Conservation (phyloP, 2,113 vertebrate genomes). For the Panthera leo region DNA sequence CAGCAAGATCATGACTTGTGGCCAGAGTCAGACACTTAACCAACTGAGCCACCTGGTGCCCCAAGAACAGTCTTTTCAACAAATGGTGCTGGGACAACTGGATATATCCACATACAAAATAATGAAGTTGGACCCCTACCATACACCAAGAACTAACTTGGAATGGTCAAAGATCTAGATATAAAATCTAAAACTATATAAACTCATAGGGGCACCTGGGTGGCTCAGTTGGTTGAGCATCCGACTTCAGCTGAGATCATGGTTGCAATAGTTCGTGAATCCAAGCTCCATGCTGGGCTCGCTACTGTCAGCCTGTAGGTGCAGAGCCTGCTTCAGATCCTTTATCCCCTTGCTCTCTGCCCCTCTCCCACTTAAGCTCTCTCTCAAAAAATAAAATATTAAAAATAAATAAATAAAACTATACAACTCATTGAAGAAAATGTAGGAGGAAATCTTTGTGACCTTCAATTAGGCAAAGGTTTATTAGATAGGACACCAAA, state of each 20-base stretch:
- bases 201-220: not conserved
- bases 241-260: too few species aligned
- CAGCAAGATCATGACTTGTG: too few species aligned
- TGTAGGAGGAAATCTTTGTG: not conserved
- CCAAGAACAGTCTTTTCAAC: not conserved
- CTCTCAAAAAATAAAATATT: too few species aligned
- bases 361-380: too few species aligned
- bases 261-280: too few species aligned
- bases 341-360: too few species aligned
- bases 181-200: not conserved
- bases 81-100: not conserved
- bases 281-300: too few species aligned
- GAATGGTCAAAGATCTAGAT: not conserved
- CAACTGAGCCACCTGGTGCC: too few species aligned
- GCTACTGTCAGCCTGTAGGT: too few species aligned
- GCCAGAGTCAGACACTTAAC: too few species aligned
- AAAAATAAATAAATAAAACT: not conserved
- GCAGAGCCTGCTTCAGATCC: too few species aligned
- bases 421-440: not conserved
- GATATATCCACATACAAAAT: not conserved
- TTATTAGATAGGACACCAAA: not conserved
- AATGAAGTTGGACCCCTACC: not conserved
- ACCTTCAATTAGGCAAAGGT: not conserved
- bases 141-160: not conserved
- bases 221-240: too few species aligned